Evolutionary conservation across 2,113 vertebrate genomes (phyloP).

Genomic region (Cyphomyrus plagiostoma): DNA sequence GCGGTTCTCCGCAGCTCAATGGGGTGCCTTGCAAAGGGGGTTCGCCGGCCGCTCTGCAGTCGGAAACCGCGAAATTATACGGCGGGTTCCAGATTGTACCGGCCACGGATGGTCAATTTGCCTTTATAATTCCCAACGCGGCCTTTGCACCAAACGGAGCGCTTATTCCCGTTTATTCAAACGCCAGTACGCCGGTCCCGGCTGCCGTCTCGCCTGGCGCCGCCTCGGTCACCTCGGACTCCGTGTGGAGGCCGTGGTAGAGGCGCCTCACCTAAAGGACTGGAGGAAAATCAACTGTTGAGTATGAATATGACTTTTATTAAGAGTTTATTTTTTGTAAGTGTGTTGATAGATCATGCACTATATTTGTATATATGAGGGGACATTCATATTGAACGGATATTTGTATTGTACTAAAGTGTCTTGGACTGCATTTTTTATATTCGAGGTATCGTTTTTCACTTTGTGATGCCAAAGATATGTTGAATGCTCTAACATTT

Average conservation of each 20-base stretch:
- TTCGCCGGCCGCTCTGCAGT: constrained; percentile 31
- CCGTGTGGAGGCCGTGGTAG: constrained; percentile 95
- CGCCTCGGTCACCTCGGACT: constrained; percentile 69
- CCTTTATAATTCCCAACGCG: constrained; percentile 79
- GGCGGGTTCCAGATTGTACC: constrained; percentile 84
- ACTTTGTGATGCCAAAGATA: constrained; percentile 58
- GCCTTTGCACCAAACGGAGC: constrained; percentile 67
- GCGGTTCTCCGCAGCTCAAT: constrained; percentile 51
- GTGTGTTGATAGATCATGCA: constrained; percentile 54
- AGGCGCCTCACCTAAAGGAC: constrained; percentile 19
- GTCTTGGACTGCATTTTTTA: constrained; percentile 61
- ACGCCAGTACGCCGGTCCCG: constrained; percentile 44
- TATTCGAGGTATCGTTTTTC: constrained; percentile 31
- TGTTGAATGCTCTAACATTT: constrained; percentile 57
- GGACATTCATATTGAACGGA: constrained; percentile 71
- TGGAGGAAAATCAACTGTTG: constrained; percentile 30
- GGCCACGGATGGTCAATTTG: constrained; percentile 78
- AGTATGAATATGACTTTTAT: constrained; percentile 24
- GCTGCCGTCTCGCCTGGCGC: constrained; percentile 47
- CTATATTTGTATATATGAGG: constrained; percentile 60
- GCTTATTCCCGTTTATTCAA: constrained; percentile 64
- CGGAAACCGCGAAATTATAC: constrained; percentile 66
- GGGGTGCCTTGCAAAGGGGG: constrained; percentile 66
- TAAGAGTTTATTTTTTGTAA: constrained; percentile 52
- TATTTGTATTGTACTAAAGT: constrained; percentile 61